Evolutionary conservation across 2,113 vertebrate species (phyloP), one percentile per base, ranked within the genome.

Genomic region (Hipposideros armiger): DNA sequence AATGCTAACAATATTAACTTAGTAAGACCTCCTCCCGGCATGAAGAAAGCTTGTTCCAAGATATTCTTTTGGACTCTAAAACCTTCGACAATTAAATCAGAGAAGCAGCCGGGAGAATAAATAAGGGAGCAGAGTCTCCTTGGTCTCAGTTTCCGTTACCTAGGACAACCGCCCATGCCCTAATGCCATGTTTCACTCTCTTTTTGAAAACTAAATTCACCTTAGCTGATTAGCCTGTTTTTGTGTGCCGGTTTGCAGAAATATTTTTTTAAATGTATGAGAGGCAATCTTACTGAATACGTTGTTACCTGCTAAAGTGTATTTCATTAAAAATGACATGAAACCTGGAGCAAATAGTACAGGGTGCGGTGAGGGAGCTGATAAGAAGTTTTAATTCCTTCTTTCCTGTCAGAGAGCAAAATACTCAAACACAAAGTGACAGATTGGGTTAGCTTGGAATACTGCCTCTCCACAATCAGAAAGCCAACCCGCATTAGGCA

Each of bases 381-480:
- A 40, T 24, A 24, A 64, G 13, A 85, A 42, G 5, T 74, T 83
- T 92, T 92, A 47, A 96, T 8, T 11, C 45, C 96, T 96, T 58
- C 36, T 93, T 97, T 96, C 94, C 56, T 81, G 87, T 78, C 85
- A 96, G 90, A 94, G 60, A 86, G 56, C 40, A 98, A 98, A 94
- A 89, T 78, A 74, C 94, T 97, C 74, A 88, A 95, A 84, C 78
- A 74, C 87, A 87, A 93, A 95, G 30, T 74, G 85, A 98, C 96
- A 78, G 94, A 66, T 28, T 69, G 32, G 36, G 84, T 36, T 84
- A 85, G 52, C 73, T 94, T 70, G 40, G 52, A 95, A 95, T 86
- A 95, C 60, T 47, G 77, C 66, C 52, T 3, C 45, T 92, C 64
- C 69, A 66, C 28, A 30, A 54, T 94, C 78, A 95, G 4, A 77